Evolutionary conservation across 2,113 vertebrate genomes (phyloP).

Genomic region (Myrmecobius fasciatus): DNA sequence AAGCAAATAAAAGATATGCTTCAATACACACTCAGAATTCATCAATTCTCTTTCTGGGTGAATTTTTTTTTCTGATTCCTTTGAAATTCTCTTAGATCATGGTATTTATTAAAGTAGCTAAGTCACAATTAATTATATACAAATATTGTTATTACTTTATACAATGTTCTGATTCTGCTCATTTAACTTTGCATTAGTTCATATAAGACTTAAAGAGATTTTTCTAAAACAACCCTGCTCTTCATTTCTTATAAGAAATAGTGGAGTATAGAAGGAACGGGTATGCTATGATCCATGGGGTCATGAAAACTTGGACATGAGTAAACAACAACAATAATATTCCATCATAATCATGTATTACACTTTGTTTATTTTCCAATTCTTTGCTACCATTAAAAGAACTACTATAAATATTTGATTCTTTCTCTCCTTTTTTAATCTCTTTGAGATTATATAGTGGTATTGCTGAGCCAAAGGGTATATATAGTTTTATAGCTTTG

Average conservation of each 20-base stretch:
- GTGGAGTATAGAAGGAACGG: neutral
- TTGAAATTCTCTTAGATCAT: neutral
- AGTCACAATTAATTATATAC: neutral
- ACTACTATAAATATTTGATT: neutral
- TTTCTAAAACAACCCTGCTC: neutral
- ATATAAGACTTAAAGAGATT: neutral
- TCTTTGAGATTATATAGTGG: neutral
- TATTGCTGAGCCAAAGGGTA: neutral
- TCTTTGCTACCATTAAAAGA: neutral
- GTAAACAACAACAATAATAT: neutral
- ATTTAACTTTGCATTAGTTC: neutral
- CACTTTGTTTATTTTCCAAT: neutral
- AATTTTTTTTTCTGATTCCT: neutral
- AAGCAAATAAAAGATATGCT: neutral
- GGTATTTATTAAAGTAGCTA: neutral
- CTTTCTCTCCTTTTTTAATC: neutral
- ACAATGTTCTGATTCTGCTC: neutral
- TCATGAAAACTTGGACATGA: neutral
- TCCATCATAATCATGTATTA: neutral
- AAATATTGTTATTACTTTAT: neutral
- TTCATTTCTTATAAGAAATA: neutral
- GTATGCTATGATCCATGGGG: neutral
- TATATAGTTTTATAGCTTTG: neutral
- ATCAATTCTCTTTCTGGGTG: neutral
- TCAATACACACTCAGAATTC: neutral